These are phyloP conservation scores for Uromys caudimaculatus DNA, from an alignment of 2,797 vertebrate genomes.

Conservation along the genomic window DNA sequence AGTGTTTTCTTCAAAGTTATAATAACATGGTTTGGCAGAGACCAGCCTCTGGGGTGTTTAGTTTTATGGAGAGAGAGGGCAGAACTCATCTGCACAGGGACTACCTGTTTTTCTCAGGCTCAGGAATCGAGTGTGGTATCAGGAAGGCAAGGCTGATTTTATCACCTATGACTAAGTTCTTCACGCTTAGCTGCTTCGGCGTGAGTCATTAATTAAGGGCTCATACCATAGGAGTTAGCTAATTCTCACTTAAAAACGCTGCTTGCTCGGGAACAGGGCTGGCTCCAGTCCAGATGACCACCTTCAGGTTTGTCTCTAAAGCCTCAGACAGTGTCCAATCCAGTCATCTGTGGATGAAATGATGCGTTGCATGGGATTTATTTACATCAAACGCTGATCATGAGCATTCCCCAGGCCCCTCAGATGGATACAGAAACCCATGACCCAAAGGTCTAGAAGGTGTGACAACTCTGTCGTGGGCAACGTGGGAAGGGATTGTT, in stretches of 20 bases:
- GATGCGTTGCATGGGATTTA: too few relatives aligned
- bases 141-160: background rate
- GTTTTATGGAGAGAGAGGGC: background rate
- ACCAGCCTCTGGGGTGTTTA: background rate
- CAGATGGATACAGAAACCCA: background rate
- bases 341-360: background rate
- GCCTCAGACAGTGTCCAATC: background rate
- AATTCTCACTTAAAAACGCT: slow-evolving; percentile 61
- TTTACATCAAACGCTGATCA: background rate
- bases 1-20: background rate
- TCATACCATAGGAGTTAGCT: slow-evolving; percentile 7
- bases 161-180: background rate
- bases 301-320: background rate
- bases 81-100: background rate
- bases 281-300: background rate
- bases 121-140: background rate
- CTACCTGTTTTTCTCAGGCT: background rate
- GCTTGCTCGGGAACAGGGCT: background rate
- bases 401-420: background rate
- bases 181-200: background rate
- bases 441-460: background rate
- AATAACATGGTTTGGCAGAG: background rate
- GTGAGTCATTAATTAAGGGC: background rate
- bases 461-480: background rate
- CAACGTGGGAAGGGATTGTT: background rate